Percentiles rank a stretch among this genome's conserved stretches.
These are phyloP conservation scores for Leptinotarsa texana DNA, from an alignment of 1,140 invertebrate species.

Conservation along the genomic window DNA sequence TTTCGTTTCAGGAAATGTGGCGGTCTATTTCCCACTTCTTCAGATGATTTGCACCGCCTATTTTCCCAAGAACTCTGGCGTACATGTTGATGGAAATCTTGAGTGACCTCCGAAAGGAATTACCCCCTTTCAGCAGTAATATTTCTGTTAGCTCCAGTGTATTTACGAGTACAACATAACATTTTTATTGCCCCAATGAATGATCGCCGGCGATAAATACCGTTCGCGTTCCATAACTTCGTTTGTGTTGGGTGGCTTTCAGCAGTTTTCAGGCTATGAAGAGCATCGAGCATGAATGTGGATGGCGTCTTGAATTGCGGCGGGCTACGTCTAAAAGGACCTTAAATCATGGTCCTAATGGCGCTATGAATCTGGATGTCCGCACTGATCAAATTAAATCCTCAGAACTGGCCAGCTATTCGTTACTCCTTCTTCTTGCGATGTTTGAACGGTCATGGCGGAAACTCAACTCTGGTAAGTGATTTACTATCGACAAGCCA, in stretches of 20 bases:
- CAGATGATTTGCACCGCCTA: neutral
- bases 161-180: slow-evolving; percentile 16
- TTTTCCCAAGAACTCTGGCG: neutral
- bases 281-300: slow-evolving; percentile 28
- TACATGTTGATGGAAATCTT: slow-evolving; percentile 5
- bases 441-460: slow-evolving; percentile 48
- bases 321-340: slow-evolving; percentile 53
- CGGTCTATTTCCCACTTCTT: neutral
- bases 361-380: slow-evolving; percentile 58
- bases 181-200: slow-evolving; percentile 24
- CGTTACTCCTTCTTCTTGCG: slow-evolving; percentile 46
- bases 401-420: slow-evolving; percentile 51
- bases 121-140: neutral
- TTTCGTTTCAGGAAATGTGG: too few species aligned
- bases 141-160: slow-evolving; percentile 10
- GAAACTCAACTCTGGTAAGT: slow-evolving; percentile 39
- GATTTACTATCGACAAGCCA: slow-evolving; percentile 41
- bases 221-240: slow-evolving; percentile 23
- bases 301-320: slow-evolving; percentile 40
- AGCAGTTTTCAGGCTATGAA: slow-evolving; percentile 26
- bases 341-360: slow-evolving; percentile 56
- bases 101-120: slow-evolving; percentile 3
- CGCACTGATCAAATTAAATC: slow-evolving; percentile 58
- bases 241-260: slow-evolving; percentile 26
- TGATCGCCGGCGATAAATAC: slow-evolving; percentile 25